phyloP scores from a whole-genome alignment of 92 coral and sea anemone species.

The Phymanthus crucifer region DNA sequence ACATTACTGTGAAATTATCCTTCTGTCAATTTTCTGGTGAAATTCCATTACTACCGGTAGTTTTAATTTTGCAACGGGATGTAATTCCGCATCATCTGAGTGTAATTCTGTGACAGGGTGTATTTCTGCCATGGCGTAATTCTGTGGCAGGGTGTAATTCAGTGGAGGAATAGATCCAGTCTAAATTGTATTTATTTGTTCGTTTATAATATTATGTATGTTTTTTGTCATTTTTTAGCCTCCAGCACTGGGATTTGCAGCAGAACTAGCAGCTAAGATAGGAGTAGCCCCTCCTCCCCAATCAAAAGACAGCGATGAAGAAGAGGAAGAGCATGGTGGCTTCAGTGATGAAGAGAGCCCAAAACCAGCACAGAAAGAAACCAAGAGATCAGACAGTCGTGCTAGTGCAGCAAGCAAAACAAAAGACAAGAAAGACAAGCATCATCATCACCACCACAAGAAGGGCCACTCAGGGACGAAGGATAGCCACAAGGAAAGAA shows the following conservation, averaged over 20 bases:
- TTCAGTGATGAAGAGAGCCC: conserved; percentile 78
- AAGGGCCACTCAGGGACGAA: conserved; percentile 70
- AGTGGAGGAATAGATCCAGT: too few species aligned
- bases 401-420: conserved; percentile 71
- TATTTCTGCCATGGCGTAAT: too few species aligned
- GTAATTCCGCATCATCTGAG: too few species aligned
- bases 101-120: too few species aligned
- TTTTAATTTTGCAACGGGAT: too few species aligned
- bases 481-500: conserved; percentile 56
- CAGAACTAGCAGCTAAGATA: conserved; percentile 88
- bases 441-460: conserved; percentile 67
- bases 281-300: conserved; percentile 63
- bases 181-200: too few species aligned
- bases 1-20: too few species aligned
- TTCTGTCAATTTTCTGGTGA: too few species aligned
- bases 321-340: conserved; percentile 62
- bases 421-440: conserved; percentile 71
- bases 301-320: conserved; percentile 54
- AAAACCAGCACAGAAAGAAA: conserved; percentile 45
- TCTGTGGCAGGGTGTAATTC: too few species aligned
- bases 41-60: too few species aligned
- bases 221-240: conserved; percentile 30
- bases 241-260: conserved; percentile 70
- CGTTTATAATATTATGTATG: background rate
- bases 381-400: conserved; percentile 51